Evolutionary conservation across 1,140 invertebrate species (phyloP).

Genomic region (Doryteuthis pealeii): DNA sequence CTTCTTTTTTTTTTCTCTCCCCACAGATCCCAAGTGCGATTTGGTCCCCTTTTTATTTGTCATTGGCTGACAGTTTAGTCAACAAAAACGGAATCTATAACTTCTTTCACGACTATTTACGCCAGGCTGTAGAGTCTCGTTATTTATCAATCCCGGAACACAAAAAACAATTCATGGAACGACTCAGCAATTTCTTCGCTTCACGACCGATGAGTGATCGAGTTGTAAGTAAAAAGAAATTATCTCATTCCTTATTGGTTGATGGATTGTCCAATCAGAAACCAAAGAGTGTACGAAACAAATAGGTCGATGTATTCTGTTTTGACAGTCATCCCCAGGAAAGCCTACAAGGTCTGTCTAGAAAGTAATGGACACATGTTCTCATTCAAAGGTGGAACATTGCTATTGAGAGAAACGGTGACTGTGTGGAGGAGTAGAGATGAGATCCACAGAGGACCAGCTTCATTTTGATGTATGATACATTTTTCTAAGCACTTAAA

Average conservation of each 20-base stretch:
- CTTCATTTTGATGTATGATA: no score
- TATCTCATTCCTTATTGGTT: not conserved
- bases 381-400: no score
- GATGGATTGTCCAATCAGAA: not conserved
- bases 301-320: no score
- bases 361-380: no score
- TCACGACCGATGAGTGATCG: conserved; percentile 27
- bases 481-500: no score
- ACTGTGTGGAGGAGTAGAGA: no score
- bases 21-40: conserved; percentile 32
- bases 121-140: conserved; percentile 42
- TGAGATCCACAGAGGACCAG: no score
- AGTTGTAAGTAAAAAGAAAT: conserved; percentile 22
- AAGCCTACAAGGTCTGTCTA: no score
- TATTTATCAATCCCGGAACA: conserved; percentile 33
- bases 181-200: conserved; percentile 35
- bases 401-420: no score
- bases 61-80: conserved; percentile 35
- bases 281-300: no score
- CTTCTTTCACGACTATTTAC: conserved; percentile 45
- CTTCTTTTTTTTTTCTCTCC: not conserved
- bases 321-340: no score
- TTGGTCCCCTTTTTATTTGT: conserved; percentile 47
- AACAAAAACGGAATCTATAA: conserved; percentile 45
- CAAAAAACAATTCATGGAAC: conserved; percentile 27